These are phyloP conservation scores for Oryzias celebensis DNA, from an alignment of 2,113 vertebrate genomes.

Conservation along the genomic window DNA sequence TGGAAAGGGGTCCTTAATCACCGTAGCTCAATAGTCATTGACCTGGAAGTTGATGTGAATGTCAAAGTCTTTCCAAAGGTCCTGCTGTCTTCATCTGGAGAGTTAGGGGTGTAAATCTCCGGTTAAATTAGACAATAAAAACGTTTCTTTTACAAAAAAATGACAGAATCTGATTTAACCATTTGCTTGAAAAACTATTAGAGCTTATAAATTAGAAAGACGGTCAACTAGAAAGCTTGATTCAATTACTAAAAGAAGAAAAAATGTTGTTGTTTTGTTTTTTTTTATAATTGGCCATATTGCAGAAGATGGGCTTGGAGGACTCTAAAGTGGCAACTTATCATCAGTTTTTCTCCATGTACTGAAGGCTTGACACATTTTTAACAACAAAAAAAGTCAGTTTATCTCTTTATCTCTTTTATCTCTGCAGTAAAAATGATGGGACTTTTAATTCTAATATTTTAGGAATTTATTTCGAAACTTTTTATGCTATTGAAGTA, in stretches of 20 bases:
- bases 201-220: too few species aligned
- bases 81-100: conserved; percentile 63
- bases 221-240: too few species aligned
- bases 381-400: not conserved
- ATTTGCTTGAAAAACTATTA: not conserved
- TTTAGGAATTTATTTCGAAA: too few species aligned
- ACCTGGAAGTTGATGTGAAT: conserved; percentile 76
- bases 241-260: too few species aligned
- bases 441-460: too few species aligned
- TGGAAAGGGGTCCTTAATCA: conserved; percentile 71
- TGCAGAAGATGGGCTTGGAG: not conserved
- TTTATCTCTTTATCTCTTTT: too few species aligned
- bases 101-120: conserved; percentile 32
- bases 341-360: not conserved
- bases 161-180: not conserved
- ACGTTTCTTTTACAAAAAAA: conserved; percentile 29
- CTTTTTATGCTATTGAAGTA: too few species aligned
- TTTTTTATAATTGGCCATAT: not conserved
- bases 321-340: not conserved
- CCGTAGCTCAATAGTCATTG: conserved; percentile 69
- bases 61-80: conserved; percentile 68
- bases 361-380: not conserved
- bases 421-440: too few species aligned
- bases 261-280: not conserved
- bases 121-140: conserved; percentile 39